Percentiles rank a stretch among this genome's conserved stretches.
Conservation (phyloP, 2,888 invertebrate species). For the Eilema depressum region DNA sequence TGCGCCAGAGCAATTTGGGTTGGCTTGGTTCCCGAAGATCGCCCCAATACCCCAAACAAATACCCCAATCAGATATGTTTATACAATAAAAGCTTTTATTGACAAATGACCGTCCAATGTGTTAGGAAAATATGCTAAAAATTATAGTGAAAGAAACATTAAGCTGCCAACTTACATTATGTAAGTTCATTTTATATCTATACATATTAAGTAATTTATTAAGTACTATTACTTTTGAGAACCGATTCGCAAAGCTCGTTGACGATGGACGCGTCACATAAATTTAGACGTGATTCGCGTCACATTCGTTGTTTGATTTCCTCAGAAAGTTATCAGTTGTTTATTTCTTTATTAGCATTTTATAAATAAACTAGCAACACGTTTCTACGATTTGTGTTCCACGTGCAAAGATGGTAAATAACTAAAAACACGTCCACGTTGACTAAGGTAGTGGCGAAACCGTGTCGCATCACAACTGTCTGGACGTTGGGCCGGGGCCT, state of each 20-base stretch:
- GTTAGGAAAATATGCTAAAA: too few species aligned
- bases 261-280: neutral
- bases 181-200: neutral
- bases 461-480: neutral
- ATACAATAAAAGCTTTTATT: too few species aligned
- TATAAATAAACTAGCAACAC: conserved; percentile 7
- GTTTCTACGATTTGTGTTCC: neutral
- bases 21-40: too few species aligned
- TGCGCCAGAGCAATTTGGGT: too few species aligned
- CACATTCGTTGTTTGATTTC: conserved; percentile 3
- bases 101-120: too few species aligned
- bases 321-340: conserved; percentile 8
- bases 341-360: conserved; percentile 2
- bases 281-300: conserved; percentile 3
- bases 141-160: too few species aligned
- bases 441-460: neutral
- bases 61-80: too few species aligned
- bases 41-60: too few species aligned
- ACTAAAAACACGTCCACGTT: conserved; percentile 5
- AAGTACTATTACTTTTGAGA: neutral
- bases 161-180: neutral
- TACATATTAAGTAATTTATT: neutral
- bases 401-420: neutral
- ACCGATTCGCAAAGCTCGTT: neutral
- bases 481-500: neutral